phyloP scores from a whole-genome alignment of 2,888 invertebrate genomes.

The Lepidocyrtinus sp. region DNA sequence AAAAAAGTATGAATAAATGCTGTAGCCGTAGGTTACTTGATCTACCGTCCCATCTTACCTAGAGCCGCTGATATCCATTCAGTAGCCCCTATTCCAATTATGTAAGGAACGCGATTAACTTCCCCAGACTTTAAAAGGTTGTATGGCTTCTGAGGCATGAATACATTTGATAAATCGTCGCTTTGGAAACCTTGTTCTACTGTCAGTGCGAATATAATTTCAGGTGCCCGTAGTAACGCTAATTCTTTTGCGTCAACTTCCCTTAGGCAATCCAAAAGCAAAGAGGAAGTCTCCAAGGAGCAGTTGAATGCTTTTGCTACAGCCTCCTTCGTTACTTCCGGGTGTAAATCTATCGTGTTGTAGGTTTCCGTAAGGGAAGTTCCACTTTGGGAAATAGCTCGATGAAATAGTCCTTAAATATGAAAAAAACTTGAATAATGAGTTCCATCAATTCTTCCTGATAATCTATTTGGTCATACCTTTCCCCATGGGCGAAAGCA shows the following conservation, averaged over 20 bases:
- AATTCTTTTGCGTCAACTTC: slow-evolving; percentile 40
- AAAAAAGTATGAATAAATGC: not conserved
- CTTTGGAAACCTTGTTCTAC: slow-evolving; percentile 56
- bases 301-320: slow-evolving; percentile 50
- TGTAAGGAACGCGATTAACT: slow-evolving; percentile 48
- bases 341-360: slow-evolving; percentile 25
- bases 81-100: slow-evolving; percentile 53
- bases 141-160: slow-evolving; percentile 58
- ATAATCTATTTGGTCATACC: slow-evolving; percentile 27
- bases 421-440: not conserved
- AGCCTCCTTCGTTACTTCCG: slow-evolving; percentile 37
- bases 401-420: slow-evolving; percentile 48
- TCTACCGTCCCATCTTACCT: slow-evolving; percentile 19
- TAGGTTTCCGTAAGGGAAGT: slow-evolving; percentile 12
- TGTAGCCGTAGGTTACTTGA: not conserved
- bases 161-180: slow-evolving; percentile 31
- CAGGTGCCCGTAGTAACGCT: slow-evolving; percentile 18
- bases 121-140: slow-evolving; percentile 49
- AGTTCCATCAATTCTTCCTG: not conserved
- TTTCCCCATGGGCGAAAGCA: slow-evolving; percentile 55
- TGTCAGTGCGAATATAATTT: slow-evolving; percentile 39
- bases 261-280: slow-evolving; percentile 40
- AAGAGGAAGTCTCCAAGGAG: not conserved
- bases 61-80: slow-evolving; percentile 38
- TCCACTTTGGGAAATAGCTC: slow-evolving; percentile 62